Evolutionary conservation across 2,888 invertebrate species (phyloP).

Genomic region (Brachyopa scutellaris): DNA sequence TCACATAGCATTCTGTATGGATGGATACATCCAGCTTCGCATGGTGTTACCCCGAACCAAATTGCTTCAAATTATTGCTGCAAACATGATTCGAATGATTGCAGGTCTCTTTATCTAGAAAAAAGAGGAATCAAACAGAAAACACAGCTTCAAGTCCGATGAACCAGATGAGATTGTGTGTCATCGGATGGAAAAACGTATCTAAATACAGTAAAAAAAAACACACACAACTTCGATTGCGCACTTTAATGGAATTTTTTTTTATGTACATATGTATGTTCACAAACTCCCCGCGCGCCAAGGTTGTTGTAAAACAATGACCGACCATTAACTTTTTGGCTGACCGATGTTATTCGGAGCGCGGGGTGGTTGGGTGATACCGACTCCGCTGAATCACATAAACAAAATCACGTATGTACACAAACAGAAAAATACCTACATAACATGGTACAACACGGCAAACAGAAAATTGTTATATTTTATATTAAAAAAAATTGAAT

Average conservation of each 20-base stretch:
- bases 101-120: conserved; percentile 14
- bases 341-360: conserved; percentile 1
- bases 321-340: conserved; percentile 38
- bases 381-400: background rate
- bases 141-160: background rate
- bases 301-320: conserved; percentile 52
- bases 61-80: conserved; percentile 52
- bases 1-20: conserved; percentile 35
- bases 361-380: no score
- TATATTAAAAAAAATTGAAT: background rate
- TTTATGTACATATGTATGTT: background rate
- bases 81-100: conserved; percentile 55
- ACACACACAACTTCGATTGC: background rate
- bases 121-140: background rate
- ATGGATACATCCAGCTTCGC: conserved; percentile 17
- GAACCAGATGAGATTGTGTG: conserved; percentile 30
- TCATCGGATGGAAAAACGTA: conserved; percentile 43
- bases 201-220: background rate
- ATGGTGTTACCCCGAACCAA: conserved; percentile 42
- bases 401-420: conserved; percentile 28
- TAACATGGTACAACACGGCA: conserved; percentile 14
- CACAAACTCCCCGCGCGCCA: conserved; percentile 29
- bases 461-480: background rate
- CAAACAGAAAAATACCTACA: conserved; percentile 10
- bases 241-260: conserved; percentile 39